These are phyloP conservation scores for Stomatorhinus walkeri DNA, from an alignment of 2,797 vertebrate genomes.

Conservation along the genomic window DNA sequence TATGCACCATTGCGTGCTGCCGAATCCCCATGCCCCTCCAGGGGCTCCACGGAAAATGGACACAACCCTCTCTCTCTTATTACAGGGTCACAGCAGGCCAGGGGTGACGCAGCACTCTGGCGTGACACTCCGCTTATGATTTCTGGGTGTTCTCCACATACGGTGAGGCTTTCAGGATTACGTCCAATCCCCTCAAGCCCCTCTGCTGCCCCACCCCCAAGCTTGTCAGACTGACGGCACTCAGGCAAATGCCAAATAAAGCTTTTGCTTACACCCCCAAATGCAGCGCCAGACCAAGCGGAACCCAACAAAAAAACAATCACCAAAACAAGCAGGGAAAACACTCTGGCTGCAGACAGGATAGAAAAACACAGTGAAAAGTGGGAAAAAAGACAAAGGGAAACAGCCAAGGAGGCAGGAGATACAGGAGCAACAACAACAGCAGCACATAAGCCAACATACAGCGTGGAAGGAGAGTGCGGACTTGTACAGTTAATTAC, in stretches of 20 bases:
- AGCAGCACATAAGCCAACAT: background rate
- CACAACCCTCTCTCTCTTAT: background rate
- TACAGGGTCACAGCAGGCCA: background rate
- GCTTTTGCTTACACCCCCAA: conserved; percentile 42
- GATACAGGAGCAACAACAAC: background rate
- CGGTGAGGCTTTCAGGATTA: background rate
- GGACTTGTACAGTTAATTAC: background rate
- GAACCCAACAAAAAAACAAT: background rate
- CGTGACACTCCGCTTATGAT: background rate
- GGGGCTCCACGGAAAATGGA: background rate
- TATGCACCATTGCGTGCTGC: background rate
- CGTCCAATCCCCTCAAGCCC: conserved; percentile 6
- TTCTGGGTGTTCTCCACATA: background rate
- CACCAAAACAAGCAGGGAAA: conserved; percentile 2
- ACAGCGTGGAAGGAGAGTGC: background rate
- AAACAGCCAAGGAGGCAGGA: background rate
- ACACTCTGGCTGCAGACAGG: background rate
- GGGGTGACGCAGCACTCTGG: background rate
- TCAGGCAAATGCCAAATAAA: conserved; percentile 39
- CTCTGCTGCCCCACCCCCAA: conserved; percentile 17
- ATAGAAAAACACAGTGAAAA: background rate
- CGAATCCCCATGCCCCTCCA: background rate
- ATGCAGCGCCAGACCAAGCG: conserved; percentile 31
- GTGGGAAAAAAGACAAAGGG: background rate
- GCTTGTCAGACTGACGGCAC: conserved; percentile 25